Conservation (phyloP, 2,797 vertebrate genomes). For the Lerista edwardsae region DNA sequence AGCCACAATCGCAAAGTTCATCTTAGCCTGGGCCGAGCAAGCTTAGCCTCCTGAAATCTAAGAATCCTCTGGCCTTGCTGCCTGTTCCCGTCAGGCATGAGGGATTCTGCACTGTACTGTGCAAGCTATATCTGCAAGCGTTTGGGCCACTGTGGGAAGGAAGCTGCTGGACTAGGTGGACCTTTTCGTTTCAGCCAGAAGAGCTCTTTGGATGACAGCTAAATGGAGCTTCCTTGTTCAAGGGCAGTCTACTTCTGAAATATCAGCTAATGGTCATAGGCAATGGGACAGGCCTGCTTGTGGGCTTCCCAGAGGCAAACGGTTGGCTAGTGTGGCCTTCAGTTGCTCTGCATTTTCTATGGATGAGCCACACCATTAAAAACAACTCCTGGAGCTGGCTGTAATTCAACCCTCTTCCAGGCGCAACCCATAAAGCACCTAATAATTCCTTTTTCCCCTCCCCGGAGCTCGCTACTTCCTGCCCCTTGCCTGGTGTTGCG, state of each 20-base stretch:
- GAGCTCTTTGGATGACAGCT: too few species aligned
- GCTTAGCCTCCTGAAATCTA: neutral
- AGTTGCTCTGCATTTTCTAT: neutral
- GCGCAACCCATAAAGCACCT: neutral
- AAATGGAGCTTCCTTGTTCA: neutral
- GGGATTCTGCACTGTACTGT: neutral
- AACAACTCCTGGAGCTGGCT: too few species aligned
- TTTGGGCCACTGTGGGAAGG: too few species aligned
- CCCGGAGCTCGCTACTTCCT: neutral
- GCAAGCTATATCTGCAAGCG: neutral
- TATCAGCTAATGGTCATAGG: too few species aligned
- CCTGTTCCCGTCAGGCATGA: neutral
- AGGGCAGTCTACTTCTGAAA: neutral
- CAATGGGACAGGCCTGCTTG: too few species aligned
- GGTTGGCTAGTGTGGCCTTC: neutral
- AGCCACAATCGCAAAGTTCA: neutral
- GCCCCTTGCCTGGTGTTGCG: fast-evolving
- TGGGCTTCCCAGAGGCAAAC: too few species aligned
- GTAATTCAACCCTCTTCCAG: neutral
- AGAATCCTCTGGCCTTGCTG: neutral
- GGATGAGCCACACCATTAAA: too few species aligned
- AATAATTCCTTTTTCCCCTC: fast-evolving
- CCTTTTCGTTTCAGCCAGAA: too few species aligned
- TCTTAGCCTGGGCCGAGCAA: neutral
- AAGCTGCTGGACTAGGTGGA: too few species aligned